Evolutionary conservation across 2,113 vertebrate species (phyloP), one percentile per base, ranked within the genome.

Genomic region (Chrysochloris asiatica): DNA sequence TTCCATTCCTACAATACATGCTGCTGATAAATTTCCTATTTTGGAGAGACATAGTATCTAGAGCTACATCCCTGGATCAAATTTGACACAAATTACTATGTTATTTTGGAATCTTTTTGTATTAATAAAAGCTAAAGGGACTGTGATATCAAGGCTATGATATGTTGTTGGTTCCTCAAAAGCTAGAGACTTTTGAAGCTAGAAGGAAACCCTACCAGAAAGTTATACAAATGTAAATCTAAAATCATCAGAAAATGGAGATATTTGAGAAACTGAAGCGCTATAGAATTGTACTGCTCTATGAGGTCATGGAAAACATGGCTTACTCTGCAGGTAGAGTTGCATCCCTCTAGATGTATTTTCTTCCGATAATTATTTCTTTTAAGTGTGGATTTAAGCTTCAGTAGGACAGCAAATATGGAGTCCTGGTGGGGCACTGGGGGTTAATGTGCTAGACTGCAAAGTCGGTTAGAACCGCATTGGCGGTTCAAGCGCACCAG

Each of bases 191-290:
- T 83, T 90, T 81, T 73, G n/a, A 78, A 50, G 73, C 54, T 43
- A 54, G n/a, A n/a, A n/a, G 36, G 38, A 17, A 79, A 92, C 85
- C 69, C 45, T n/a, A 83, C 26, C 14, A 22, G 45, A 86, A 92
- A 14, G n/a, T 56, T n/a, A 77, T 47, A 33, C 26, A 82, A 83
- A 90, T 73, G 47, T 65, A 71, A 76, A 78, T 56, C 77, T 65
- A 72, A 92, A 73, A 67, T 87, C 41, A 56, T 50, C 36, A 50
- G n/a, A 89, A 92, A 94, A 84, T 63, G 38, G 26, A 83, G 13
- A 86, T 94, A 86, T 77, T 86, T 86, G 56, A 91, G 75, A 76
- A 76, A 14, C 59, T 72, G 16, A 63, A 52, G n/a, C 22, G 8
- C 28, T 73, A 16, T 73, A 26, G 43, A 45, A 6, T n/a, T 71